These are phyloP conservation scores for Otus sunia DNA, from an alignment of 2,113 vertebrate genomes.

Conservation along the genomic window DNA sequence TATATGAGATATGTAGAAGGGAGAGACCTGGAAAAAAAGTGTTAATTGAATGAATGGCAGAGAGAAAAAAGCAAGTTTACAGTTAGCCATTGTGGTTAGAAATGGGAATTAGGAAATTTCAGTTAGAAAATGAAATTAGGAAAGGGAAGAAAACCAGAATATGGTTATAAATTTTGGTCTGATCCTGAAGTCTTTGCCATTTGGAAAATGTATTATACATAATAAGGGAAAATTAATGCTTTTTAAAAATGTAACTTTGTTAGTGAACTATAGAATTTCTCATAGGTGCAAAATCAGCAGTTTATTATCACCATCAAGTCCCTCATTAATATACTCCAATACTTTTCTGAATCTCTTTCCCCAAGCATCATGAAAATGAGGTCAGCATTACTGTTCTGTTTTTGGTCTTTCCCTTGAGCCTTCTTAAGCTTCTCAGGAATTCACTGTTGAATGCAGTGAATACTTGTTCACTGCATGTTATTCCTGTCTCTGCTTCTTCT, in stretches of 20 bases:
- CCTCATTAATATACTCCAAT: background rate
- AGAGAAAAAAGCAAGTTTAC: background rate
- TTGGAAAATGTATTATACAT: background rate
- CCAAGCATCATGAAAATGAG: background rate
- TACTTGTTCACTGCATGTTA: background rate
- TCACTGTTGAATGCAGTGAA: background rate
- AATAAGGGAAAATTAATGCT: background rate
- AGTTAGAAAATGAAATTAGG: background rate
- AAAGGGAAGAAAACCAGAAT: background rate
- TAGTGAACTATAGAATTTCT: background rate
- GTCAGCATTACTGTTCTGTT: background rate
- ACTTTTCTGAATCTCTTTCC: background rate
- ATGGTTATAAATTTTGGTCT: background rate
- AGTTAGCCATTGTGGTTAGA: background rate
- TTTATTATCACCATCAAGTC: background rate
- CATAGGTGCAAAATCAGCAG: background rate
- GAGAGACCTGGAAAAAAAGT: background rate
- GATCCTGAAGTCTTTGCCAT: background rate
- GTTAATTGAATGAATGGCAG: background rate
- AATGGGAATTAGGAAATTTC: background rate
- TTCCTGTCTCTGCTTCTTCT: background rate
- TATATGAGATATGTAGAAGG: background rate
- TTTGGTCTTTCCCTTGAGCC: background rate
- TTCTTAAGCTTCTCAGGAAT: background rate
- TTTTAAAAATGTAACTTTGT: background rate